Base-by-base conservation (phyloP, 2,888 invertebrate species). In the Agrotis ipsilon region DNA sequence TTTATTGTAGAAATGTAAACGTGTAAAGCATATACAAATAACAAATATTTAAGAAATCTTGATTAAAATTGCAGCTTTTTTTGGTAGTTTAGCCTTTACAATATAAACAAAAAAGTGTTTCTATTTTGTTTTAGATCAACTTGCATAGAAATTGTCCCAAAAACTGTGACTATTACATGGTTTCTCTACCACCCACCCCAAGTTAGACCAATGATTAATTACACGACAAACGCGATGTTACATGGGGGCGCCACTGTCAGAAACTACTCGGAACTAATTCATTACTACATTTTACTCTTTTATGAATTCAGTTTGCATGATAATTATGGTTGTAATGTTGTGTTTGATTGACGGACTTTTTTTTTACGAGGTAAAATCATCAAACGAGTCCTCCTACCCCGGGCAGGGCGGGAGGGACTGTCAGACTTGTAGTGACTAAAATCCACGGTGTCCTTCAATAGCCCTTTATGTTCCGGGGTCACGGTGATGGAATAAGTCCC, bases 121-220 rank as follows among this genome's bases (percentile, higher is more conserved):
- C n/a, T 63, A 43, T 6, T 21, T 32, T 32, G 32, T 21, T 4
- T 16, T n/a, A 19, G 1, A 24, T 24, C n/a, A 4, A 45, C 4
- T 3, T 3, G 32, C 3, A 54, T 18, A 16, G 16, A 59, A 9
- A 46, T 16, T 54, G 55, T 78, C 68, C 46, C 24, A 45, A 21
- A 39, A 64, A 48, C 1, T 2, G 16, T 39, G 0, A 19, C 5
- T 13, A 48, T 46, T 11, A 11, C 11, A 3, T 80, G 77, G 80
- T 24, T 18, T 0, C 52, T 1, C 72, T 65, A 65, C 46, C 6
- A 7, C 0, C 45, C n/a, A 43, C 61, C 61, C 39, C 16, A 55
- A n/a, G 59, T 57, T 55, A 55, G 45, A 65, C 69, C 74, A 72
- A 76, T 83, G 86, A 86, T 84, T 86, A 84, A 86, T 86, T 74